Base-by-base conservation (phyloP, 37 sponge, comb jelly and placozoan genomes). In the Eunapius fragilis region DNA sequence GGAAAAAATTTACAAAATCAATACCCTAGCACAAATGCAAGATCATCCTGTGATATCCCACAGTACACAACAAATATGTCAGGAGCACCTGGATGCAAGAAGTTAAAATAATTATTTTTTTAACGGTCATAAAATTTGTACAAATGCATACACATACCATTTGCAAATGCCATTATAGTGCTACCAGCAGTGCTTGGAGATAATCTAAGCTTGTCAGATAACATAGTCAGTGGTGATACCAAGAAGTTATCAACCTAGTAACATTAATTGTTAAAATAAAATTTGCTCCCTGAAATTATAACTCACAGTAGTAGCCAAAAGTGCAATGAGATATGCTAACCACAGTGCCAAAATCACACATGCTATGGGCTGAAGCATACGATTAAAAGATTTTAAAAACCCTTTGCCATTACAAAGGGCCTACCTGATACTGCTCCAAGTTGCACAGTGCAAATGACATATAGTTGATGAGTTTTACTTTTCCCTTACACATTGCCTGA, bases 271-370 rank as follows among this genome's bases (percentile, higher is more conserved):
- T 37, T 5, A 72, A 3, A 31, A 73, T 71, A 13, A 3, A 48
- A 47, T 0, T 69, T 17, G 69, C 23, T 19, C 14, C 10, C 27
- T 6, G 25, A 17, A 38, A n/a, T n/a, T n/a, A n/a, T 13, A 12
- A 22, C 93, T 84, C 58, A 93, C 94, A 2, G 94, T 93, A 45
- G 91, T 93, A 9, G 94, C 90, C 27, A 93, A 81, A 4, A 93
- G 85, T 41, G 91, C 87, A 25, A 93, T 83, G 14, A 93, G 94
- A 13, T 87, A 72, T 22, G 90, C 31, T 28, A 93, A 37, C 94
- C 94, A 93, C 13, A 90, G 68, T 17, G 28, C 82, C 67, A 93
- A 74, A 22, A 93, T 26, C 32, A 89, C 75, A 67, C 87, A 93
- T 31, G 87, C 91, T 36, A 89, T 23, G 30, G 78, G 69, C 89